These are phyloP conservation scores for Mythimna ferrago DNA, from an alignment of 2,888 invertebrate species.

Conservation along the genomic window DNA sequence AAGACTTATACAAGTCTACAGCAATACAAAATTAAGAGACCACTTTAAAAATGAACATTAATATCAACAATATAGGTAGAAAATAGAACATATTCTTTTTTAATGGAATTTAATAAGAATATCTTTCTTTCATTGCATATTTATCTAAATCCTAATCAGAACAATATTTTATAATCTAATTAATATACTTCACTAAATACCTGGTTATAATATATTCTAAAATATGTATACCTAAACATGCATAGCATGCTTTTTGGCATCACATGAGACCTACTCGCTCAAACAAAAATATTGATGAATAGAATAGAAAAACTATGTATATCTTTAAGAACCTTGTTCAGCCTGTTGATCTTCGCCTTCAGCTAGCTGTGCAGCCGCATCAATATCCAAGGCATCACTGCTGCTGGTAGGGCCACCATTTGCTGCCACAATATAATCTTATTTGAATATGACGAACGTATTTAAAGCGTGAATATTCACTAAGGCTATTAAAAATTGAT, in stretches of 20 bases:
- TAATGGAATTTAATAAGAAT: too few species aligned
- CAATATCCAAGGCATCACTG: conserved; percentile 83
- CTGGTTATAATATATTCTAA: too few species aligned
- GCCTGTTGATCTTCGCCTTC: conserved; percentile 76
- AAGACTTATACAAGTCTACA: not conserved
- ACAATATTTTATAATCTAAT: too few species aligned
- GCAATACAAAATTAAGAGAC: not conserved
- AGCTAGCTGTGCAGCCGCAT: conserved; percentile 72
- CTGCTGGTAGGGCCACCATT: conserved; percentile 87
- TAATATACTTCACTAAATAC: not conserved
- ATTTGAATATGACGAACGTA: conserved; percentile 14
- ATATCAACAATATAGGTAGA: not conserved
- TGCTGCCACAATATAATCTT: conserved; percentile 71
- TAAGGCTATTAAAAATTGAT: not conserved
- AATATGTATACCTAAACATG: not conserved
- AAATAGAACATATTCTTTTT: not conserved
- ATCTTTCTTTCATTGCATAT: not conserved
- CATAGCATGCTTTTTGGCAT: too few species aligned
- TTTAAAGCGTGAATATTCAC: conserved; percentile 27
- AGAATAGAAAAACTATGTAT: not conserved
- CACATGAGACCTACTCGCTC: not conserved
- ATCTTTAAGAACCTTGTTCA: conserved; percentile 74
- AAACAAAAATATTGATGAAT: not conserved
- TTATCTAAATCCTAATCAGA: not conserved
- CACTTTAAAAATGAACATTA: not conserved